Base-by-base conservation (phyloP, 2,888 invertebrate species). In the Acleris literana region DNA sequence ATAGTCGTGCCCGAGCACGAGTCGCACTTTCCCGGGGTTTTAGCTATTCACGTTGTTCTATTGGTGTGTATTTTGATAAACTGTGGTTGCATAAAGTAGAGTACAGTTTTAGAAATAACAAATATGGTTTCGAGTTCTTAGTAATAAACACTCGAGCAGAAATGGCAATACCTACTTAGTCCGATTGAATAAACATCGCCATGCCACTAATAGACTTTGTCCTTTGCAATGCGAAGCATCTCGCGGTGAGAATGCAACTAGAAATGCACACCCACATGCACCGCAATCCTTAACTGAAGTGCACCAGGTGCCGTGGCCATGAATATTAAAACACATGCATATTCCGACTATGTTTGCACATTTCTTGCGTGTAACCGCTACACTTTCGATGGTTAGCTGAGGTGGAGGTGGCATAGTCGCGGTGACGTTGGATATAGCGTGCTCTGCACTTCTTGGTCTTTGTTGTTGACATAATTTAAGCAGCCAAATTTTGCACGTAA, bases 281-380 rank as follows among this genome's bases (percentile, higher is more conserved):
- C 66, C 33, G 63, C 61, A 77, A 78, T 76, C 79, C 79, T 76
- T 75, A 75, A 70, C 78, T 76, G 73, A 70, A 84, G 83, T 79
- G 83, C 81, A 80, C 78, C 84, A 84, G 84, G 84, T 85, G 83
- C 75, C 79, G 79, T 76, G 78, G 80, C 82, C 80, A 88, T 90
- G 89, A 89, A 90, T 90, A 89, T 90, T 89, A 90, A 90, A 82
- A 78, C 80, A 78, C 84, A 87, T 89, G 88, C 87, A 90, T 90
- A 89, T 89, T 88, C 87, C 76, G 68, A 81, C 79, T 81, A 77
- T 83, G 87, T 86, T 87, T 88, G 87, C 85, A 77, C 88, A 86
- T 87, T 89, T 88, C 86, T 85, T 84, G 84, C 81, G 75, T 79
- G 79, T 77, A 75, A 71, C 76, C 69, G 73, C 74, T 76, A 78